Conservation (phyloP, 2,113 vertebrate genomes). For the Clarias macrocephalus region DNA sequence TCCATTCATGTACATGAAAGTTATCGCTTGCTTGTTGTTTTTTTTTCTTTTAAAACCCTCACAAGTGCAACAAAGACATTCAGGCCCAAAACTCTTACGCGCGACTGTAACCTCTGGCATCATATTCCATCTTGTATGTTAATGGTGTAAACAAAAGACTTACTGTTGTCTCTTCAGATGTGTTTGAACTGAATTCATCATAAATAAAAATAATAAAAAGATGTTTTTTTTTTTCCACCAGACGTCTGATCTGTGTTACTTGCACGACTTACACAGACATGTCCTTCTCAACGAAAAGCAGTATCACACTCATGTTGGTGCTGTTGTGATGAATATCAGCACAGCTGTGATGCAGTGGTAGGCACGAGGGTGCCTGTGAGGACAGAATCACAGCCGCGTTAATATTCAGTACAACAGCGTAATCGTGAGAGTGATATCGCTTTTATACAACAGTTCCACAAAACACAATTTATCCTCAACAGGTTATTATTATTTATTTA, state of each 20-base stretch:
- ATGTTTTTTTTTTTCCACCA: constrained; percentile 63
- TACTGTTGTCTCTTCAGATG: constrained; percentile 70
- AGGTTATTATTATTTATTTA: too few species aligned
- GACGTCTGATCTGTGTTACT: constrained; percentile 5
- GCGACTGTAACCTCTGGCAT: constrained; percentile 55
- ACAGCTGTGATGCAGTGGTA: too few species aligned
- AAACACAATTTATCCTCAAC: too few species aligned
- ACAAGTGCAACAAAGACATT: constrained; percentile 18
- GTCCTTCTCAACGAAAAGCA: not conserved
- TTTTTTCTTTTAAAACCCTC: not conserved
- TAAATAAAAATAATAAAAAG: constrained; percentile 55
- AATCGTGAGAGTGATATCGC: too few species aligned
- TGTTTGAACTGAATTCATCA: constrained; percentile 71
- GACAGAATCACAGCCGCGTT: too few species aligned
- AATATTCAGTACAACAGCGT: too few species aligned
- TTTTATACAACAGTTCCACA: too few species aligned
- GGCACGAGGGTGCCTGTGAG: too few species aligned
- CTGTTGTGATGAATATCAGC: too few species aligned
- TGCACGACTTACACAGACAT: not conserved
- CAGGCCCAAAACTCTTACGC: constrained; percentile 36
- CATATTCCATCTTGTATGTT: constrained; percentile 61
- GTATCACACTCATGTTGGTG: too few species aligned
- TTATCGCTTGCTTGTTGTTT: not conserved
- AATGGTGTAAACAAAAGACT: constrained; percentile 66
- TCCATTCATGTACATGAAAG: not conserved